Evolutionary conservation across 2,888 invertebrate genomes (phyloP), one percentile per base, ranked within the genome.

Genomic region (Slavum lentiscoides): DNA sequence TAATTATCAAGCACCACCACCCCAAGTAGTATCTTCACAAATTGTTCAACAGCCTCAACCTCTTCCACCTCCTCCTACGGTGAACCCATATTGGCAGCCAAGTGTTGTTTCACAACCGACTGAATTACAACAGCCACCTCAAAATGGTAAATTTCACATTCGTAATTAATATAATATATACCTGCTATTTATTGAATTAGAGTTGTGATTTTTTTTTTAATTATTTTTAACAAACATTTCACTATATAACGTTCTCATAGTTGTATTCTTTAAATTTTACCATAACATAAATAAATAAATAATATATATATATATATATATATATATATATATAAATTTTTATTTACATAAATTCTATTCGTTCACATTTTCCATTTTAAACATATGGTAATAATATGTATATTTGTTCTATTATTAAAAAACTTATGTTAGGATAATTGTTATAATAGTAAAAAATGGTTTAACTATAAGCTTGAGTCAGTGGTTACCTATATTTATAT

Each of bases 81-180:
- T 55, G 7, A 77, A 77, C 15, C 53, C 77, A 23, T 80, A 80
- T 80, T 70, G 77, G 77, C 77, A 70, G 21, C 70, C 77, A 23
- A 70, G 62, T 80, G 30, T 11, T 39, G 17, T 80, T 80, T 30
- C 55, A 39, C 80, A 70, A 30, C 37, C 70, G 39, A 64, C 13
- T 72, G 80, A 72, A 66, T 43, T 19, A 62, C 23, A 37, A 23
- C 74, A 21, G 37, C 61, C 64, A 39, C 30, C 70, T 62, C 80
- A 80, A 72, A 70, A 70, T 72, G 80, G 80, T 80, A 80, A 80
- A 70, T 75, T 75, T 68, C 49, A 30, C 0, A 75, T 64, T 64
- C n/a, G 74, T 37, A 64, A 59, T 8, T 67, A 68, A 59, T 68
- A 68, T 43, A 7, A 17, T 66, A 43, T 13, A 23, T 8, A 64